phyloP scores from a whole-genome alignment of 2,113 vertebrate species.

The Progne subis region DNA sequence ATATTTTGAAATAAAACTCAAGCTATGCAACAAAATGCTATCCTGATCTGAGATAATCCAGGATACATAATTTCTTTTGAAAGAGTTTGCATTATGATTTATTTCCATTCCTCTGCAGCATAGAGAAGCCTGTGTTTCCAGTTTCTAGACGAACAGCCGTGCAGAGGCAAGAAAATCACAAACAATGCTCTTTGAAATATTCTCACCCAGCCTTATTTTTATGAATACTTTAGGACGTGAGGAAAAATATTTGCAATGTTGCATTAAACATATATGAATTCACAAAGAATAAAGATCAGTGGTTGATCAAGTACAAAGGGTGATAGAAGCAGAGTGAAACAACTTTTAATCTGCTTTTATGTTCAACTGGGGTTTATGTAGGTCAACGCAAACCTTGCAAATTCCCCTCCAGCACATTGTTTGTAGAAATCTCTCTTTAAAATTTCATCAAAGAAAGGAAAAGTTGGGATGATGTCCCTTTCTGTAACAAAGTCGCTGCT shows the following conservation, averaged over 20 bases:
- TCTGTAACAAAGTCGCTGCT: background rate
- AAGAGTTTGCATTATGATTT: background rate
- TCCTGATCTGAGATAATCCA: background rate
- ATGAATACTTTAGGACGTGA: background rate
- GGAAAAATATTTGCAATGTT: background rate
- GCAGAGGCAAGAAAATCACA: background rate
- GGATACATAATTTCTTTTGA: background rate
- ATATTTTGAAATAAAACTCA: background rate
- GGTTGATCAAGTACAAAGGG: background rate
- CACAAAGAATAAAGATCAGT: background rate
- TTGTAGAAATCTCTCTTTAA: background rate
- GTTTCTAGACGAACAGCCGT: background rate
- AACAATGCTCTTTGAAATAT: background rate
- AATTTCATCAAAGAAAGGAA: background rate
- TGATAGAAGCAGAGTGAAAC: background rate
- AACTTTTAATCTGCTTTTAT: background rate
- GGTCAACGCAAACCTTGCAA: background rate
- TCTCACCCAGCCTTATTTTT: background rate
- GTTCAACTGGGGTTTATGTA: slow-evolving; percentile 4
- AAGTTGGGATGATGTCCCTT: background rate
- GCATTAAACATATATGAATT: background rate
- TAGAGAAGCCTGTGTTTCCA: background rate
- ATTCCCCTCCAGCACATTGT: background rate
- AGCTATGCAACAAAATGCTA: background rate
- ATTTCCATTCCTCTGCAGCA: background rate